phyloP scores from a whole-genome alignment of 92 coral and sea anemone species.

The Porites divaricata region DNA sequence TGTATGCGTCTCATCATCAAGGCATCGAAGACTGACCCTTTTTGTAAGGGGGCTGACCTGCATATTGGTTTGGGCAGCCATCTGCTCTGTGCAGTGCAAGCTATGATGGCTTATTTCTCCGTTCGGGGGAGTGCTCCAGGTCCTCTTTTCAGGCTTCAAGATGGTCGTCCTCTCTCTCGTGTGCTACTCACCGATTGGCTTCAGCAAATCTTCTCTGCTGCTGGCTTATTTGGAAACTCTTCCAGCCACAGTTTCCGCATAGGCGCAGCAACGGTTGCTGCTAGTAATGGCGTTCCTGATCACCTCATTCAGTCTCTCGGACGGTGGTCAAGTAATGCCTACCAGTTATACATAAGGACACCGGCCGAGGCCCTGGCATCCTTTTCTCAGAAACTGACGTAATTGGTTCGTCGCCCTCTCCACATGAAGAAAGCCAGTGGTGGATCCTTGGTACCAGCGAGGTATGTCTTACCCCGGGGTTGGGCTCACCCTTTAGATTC shows the following conservation, averaged over 20 bases:
- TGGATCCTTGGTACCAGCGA: not conserved
- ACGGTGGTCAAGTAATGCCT: not conserved
- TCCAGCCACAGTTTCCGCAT: not conserved
- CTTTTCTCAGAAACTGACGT: not conserved
- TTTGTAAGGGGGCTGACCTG: not conserved
- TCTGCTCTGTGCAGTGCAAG: too few relatives aligned
- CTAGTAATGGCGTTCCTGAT: not conserved
- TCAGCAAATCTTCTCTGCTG: too few relatives aligned
- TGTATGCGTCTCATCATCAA: not conserved
- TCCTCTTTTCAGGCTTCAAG: not conserved
- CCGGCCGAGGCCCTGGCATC: not conserved
- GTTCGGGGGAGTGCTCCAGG: not conserved
- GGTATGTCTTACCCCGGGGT: not conserved
- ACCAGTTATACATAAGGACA: not conserved
- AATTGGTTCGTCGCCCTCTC: not conserved
- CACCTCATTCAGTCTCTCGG: not conserved
- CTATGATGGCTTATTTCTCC: too few relatives aligned
- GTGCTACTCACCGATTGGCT: not conserved
- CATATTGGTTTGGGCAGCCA: not conserved
- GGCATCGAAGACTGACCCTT: not conserved
- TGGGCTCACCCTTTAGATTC: not conserved
- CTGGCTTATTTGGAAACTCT: too few relatives aligned
- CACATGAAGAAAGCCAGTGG: not conserved
- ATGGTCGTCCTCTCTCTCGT: not conserved
- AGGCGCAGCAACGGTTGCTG: not conserved